Evolutionary conservation across 2,888 invertebrate species (phyloP).

Genomic region (Eremobia ochroleuca): DNA sequence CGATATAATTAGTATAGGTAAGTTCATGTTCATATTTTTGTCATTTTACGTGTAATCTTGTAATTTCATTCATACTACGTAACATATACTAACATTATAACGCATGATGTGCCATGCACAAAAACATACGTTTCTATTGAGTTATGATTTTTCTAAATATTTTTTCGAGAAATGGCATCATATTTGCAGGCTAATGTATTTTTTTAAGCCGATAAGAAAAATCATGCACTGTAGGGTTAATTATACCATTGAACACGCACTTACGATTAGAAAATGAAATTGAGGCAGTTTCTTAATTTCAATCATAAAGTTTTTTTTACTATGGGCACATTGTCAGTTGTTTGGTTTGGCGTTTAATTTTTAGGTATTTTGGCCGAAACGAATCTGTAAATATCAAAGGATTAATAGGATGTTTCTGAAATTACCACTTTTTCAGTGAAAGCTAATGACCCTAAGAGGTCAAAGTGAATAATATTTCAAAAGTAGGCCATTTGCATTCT

Average conservation of each 20-base stretch:
- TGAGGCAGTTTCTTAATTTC: not conserved
- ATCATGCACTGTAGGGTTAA: too few relatives aligned
- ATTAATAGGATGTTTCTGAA: slow-evolving; percentile 75
- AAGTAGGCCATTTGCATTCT: slow-evolving; percentile 80
- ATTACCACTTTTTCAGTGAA: slow-evolving; percentile 70
- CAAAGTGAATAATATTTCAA: slow-evolving; percentile 80
- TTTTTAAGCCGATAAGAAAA: too few relatives aligned
- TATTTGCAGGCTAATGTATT: too few relatives aligned
- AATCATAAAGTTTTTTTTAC: slow-evolving; percentile 4
- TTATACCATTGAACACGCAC: not conserved
- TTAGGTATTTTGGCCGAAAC: slow-evolving; percentile 70
- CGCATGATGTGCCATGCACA: too few relatives aligned
- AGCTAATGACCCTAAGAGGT: slow-evolving; percentile 67
- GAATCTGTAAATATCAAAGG: slow-evolving; percentile 84
- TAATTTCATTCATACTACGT: too few relatives aligned
- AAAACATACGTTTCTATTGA: too few relatives aligned
- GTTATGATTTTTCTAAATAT: too few relatives aligned
- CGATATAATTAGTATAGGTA: too few relatives aligned
- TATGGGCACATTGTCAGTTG: slow-evolving; percentile 66
- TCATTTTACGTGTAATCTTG: too few relatives aligned
- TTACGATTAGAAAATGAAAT: not conserved
- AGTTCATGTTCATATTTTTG: too few relatives aligned
- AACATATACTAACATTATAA: too few relatives aligned
- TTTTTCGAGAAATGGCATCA: too few relatives aligned
- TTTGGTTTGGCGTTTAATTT: slow-evolving; percentile 71